Evolutionary conservation across 2,113 vertebrate species (phyloP).

Genomic region (Cathartes aura): DNA sequence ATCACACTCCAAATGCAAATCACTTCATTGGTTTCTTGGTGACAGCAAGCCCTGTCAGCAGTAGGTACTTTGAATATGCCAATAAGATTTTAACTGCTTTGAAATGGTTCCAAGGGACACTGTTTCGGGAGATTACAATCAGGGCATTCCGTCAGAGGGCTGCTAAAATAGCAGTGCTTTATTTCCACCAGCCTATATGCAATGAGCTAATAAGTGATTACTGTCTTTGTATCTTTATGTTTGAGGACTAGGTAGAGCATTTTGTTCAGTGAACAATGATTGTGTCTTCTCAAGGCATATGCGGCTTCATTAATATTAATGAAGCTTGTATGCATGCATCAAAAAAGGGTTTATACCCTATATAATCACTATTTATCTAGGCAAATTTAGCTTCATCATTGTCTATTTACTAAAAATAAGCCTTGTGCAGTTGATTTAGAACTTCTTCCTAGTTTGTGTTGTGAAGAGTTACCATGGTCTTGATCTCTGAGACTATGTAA

Average conservation of each 20-base stretch:
- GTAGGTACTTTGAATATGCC: constrained; percentile 32
- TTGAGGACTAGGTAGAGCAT: constrained; percentile 1
- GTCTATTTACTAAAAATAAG: constrained; percentile 60
- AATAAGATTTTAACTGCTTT: constrained; percentile 24
- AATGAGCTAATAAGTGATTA: constrained; percentile 51
- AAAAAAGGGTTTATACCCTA: background rate
- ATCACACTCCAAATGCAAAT: constrained; percentile 63
- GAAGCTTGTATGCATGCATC: background rate
- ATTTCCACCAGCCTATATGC: constrained; percentile 14
- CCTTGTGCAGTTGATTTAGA: constrained; percentile 18
- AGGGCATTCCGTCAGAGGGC: constrained; percentile 24
- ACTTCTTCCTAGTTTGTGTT: background rate
- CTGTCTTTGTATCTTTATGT: constrained; percentile 35
- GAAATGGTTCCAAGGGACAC: background rate
- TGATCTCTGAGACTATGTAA: background rate
- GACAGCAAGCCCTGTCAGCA: constrained; percentile 38
- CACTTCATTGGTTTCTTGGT: constrained; percentile 23
- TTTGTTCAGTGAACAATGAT: background rate
- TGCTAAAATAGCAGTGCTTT: constrained; percentile 10
- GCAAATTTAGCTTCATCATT: constrained; percentile 43
- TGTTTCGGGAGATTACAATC: constrained; percentile 52
- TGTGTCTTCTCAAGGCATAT: constrained; percentile 23
- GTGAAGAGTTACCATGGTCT: background rate
- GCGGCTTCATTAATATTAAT: constrained; percentile 53
- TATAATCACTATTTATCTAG: constrained; percentile 54